A percentile compares a stretch with the other conserved stretches of the same genome.
phyloP scores from a whole-genome alignment of 1,140 invertebrate species.

The Trichogramma pretiosum region DNA sequence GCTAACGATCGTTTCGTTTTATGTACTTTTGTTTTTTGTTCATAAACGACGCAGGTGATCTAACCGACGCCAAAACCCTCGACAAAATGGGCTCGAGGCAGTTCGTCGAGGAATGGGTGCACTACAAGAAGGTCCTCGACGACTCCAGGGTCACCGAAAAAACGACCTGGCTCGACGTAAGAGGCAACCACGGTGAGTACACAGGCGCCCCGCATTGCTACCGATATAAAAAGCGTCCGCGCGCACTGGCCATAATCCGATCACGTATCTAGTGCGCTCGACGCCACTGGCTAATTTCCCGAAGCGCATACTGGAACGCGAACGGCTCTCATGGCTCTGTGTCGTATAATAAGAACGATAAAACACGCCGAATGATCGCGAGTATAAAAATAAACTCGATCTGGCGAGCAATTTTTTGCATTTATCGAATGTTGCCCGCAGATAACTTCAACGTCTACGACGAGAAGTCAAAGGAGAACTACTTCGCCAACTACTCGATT shows the following conservation, averaged over 20 bases:
- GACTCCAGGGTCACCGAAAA: slow-evolving; percentile 58
- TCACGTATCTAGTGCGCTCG: too few relatives aligned
- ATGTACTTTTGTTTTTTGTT: not conserved
- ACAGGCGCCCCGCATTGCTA: too few relatives aligned
- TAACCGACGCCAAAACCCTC: slow-evolving; percentile 78
- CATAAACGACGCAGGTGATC: slow-evolving; percentile 54
- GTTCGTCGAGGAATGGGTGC: slow-evolving; percentile 74
- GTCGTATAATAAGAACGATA: too few relatives aligned
- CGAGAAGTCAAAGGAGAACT: slow-evolving; percentile 62
- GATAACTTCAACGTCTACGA: slow-evolving; percentile 83
- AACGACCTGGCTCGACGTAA: slow-evolving; percentile 80
- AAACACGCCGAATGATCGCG: too few relatives aligned
- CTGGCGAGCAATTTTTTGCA: too few relatives aligned
- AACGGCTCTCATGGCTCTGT: too few relatives aligned
- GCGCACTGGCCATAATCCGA: too few relatives aligned
- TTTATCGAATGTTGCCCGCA: too few relatives aligned
- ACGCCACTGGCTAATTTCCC: too few relatives aligned
- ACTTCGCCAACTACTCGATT: slow-evolving; percentile 71
- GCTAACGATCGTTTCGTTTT: not conserved
- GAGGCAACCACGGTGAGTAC: slow-evolving; percentile 89
- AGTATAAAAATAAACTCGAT: too few relatives aligned
- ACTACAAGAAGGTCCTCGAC: slow-evolving; percentile 65
- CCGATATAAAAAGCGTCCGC: too few relatives aligned
- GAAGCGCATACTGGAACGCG: too few relatives aligned
- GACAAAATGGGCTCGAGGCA: slow-evolving; percentile 76